Conservation (phyloP, 2,113 vertebrate species). For the Rhagologus leucostigma region DNA sequence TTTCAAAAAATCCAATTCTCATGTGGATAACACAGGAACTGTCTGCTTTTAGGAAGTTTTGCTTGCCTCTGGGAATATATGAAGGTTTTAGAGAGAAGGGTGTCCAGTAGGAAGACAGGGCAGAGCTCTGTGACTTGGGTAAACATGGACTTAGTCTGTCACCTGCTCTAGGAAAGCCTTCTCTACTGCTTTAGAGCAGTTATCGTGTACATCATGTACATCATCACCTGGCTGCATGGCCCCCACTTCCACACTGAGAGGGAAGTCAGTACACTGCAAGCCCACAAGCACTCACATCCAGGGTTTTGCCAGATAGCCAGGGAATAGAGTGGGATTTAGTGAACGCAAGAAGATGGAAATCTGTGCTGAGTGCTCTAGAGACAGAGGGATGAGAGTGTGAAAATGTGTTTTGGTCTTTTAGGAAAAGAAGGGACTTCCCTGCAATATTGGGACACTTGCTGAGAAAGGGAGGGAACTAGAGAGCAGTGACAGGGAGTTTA, state of each 20-base stretch:
- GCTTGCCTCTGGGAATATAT: background rate
- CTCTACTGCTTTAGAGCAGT: background rate
- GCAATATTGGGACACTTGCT: background rate
- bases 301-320: background rate
- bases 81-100: background rate
- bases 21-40: background rate
- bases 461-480: background rate
- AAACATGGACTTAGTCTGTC: background rate
- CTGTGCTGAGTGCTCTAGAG: background rate
- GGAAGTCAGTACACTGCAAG: accelerated
- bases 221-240: background rate
- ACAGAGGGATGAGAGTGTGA: background rate
- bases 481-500: background rate
- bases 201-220: accelerated
- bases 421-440: background rate
- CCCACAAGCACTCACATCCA: background rate
- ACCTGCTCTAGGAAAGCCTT: background rate
- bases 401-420: background rate
- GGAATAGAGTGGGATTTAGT: background rate
- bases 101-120: background rate
- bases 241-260: too few species aligned
- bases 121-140: background rate
- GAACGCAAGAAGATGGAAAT: background rate
- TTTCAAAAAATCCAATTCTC: background rate
- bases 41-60: background rate